Evolutionary conservation across 2,113 vertebrate species (phyloP).

Genomic region (Ameiurus melas): DNA sequence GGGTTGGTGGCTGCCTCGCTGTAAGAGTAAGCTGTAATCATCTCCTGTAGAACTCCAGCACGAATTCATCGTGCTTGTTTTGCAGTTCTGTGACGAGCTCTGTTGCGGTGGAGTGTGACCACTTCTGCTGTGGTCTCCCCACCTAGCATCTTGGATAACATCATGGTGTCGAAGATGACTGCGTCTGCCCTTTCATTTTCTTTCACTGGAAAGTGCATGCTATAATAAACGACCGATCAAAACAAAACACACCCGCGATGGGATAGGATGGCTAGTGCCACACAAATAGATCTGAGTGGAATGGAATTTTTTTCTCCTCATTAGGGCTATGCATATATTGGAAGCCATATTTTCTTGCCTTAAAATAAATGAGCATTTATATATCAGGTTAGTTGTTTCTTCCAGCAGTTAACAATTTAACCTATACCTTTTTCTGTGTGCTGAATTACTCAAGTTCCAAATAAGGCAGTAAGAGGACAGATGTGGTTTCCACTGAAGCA

Average conservation of each 20-base stretch:
- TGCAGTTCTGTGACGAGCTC: neutral
- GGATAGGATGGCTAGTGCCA: slow-evolving; percentile 2
- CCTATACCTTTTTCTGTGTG: neutral
- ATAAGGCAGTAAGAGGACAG: neutral
- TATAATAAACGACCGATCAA: slow-evolving; percentile 28
- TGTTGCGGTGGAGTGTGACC: slow-evolving; percentile 6
- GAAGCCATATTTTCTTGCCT: neutral
- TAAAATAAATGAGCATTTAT: neutral
- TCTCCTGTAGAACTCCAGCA: neutral
- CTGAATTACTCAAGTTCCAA: neutral
- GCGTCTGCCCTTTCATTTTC: slow-evolving; percentile 24
- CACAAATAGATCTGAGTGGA: slow-evolving; percentile 1
- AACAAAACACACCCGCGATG: slow-evolving; percentile 28
- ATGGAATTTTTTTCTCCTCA: neutral
- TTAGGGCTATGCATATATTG: neutral
- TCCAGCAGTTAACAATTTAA: neutral
- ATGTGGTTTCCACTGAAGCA: neutral
- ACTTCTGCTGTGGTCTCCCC: slow-evolving; percentile 21
- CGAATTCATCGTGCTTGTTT: neutral
- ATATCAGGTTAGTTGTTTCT: neutral
- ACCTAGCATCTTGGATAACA: slow-evolving; percentile 12
- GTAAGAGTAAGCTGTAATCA: slow-evolving; percentile 13
- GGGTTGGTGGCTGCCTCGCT: neutral
- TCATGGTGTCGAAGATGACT: slow-evolving; percentile 16
- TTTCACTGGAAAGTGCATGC: neutral